Base-by-base conservation (phyloP, 2,888 invertebrate species). In the Hydraecia micacea region DNA sequence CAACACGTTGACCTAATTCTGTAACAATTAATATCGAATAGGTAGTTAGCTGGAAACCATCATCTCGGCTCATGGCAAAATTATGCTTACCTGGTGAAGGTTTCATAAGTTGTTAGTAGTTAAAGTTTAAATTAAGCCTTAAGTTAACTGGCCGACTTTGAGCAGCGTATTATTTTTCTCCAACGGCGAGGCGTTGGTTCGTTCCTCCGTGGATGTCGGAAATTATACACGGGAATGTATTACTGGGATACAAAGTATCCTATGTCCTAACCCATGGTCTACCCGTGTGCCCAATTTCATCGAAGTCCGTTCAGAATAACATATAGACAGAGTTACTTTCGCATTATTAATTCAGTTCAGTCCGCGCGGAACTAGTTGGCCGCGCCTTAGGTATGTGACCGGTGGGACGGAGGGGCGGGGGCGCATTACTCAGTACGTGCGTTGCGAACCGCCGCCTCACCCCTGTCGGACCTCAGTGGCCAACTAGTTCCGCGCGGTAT, bases 21-120 rank as follows among this genome's bases (percentile, higher is more conserved):
- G 70, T 13, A 84, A 84, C 85, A 84, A 84, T 84, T 84, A 84
- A 81, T 85, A 81, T 78, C 70, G 75, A 75, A 75, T 67, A 46
- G 46, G 46, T 46, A 81, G 74, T 75, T 84, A 81, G 81, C 81
- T 81, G 73, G 78, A 75, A 70, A 55, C 78, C 55, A 84, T 81
- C 81, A 81, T 84, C 82, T 85, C 63, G 58, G 67, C 73, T 81
- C 58, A 67, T 80, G 58, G 75, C 63, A 75, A 73, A 42, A 42
- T 42, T 42, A 39, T 65, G 60, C 32, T 67, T 62, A 81, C 73
- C 52, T 72, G 21, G 11, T 69, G 65, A 67, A 49, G 55, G 13
- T n/a, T 76, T 49, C 49, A 74, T 55, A 36, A 49, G 21, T 58
- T 36, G 21, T 11, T 15, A 28, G n/a, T 69, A 36, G 25, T n/a